phyloP scores from a whole-genome alignment of 2,888 invertebrate genomes.

The Oscheius sp. region DNA sequence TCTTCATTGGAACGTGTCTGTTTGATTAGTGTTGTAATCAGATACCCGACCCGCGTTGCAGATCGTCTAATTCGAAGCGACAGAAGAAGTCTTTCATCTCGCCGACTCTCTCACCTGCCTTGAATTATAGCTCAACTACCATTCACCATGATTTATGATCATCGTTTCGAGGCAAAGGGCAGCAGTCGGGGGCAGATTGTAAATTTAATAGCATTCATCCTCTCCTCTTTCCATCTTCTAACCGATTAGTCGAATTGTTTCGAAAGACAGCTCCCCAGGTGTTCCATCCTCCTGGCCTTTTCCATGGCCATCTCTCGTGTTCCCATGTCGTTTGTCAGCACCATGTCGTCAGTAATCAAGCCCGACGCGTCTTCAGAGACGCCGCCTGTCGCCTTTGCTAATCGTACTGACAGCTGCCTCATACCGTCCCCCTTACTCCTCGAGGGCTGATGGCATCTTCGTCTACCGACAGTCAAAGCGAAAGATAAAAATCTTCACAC shows the following conservation, averaged over 20 bases:
- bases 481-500: slow-evolving; percentile 19
- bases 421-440: slow-evolving; percentile 4
- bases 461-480: no score
- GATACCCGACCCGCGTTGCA: slow-evolving; percentile 9
- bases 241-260: no score
- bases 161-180: not conserved
- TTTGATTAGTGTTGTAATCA: slow-evolving; percentile 10
- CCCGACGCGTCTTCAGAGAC: slow-evolving; percentile 24
- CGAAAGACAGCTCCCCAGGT: no score
- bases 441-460: not conserved
- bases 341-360: slow-evolving; percentile 20
- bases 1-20: no score
- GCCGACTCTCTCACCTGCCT: slow-evolving; percentile 12
- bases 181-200: not conserved
- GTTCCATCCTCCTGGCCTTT: not conserved
- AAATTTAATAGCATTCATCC: not conserved
- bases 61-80: slow-evolving; percentile 19
- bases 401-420: slow-evolving; percentile 27
- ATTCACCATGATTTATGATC: slow-evolving; percentile 11
- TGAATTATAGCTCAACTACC: slow-evolving; percentile 18
- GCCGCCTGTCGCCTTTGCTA: slow-evolving; percentile 6
- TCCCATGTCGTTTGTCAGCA: slow-evolving; percentile 28
- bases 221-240: not conserved
- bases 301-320: slow-evolving; percentile 2
- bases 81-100: slow-evolving; percentile 21